These are phyloP conservation scores for Microchrysa polita DNA, from an alignment of 2,888 invertebrate species.

Conservation along the genomic window DNA sequence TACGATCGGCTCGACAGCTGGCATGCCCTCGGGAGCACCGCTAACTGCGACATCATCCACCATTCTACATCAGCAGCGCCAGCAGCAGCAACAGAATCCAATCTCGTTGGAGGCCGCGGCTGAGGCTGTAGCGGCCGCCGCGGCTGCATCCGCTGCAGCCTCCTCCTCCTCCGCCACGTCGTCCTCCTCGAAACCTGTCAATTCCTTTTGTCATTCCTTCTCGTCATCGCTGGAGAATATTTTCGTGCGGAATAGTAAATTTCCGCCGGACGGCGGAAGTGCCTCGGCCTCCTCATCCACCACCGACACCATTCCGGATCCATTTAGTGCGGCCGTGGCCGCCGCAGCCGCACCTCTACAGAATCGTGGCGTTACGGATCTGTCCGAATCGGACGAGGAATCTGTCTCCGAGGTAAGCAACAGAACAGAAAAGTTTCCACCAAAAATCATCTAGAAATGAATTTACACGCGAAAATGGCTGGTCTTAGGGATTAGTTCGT, in stretches of 20 bases:
- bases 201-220: conserved; percentile 52
- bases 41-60: conserved; percentile 44
- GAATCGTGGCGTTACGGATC: conserved; percentile 90
- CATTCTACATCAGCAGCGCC: conserved; percentile 54
- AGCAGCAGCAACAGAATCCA: conserved; percentile 53
- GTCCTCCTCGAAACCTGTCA: conserved; percentile 55
- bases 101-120: conserved; percentile 31
- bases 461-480: no score
- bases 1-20: conserved; percentile 26
- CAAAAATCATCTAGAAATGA: no score
- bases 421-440: neutral
- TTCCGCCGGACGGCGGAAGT: conserved; percentile 55
- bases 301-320: conserved; percentile 23
- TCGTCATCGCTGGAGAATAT: conserved; percentile 44
- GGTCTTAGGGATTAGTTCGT: no score
- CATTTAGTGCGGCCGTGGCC: conserved; percentile 2
- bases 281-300: conserved; percentile 30
- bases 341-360: conserved; percentile 65
- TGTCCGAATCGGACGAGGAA: conserved; percentile 96
- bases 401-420: conserved; percentile 91
- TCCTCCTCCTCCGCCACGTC: conserved; percentile 3
- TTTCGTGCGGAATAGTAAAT: conserved; percentile 62
- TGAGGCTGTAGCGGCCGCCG: conserved; percentile 4
- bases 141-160: conserved; percentile 1
- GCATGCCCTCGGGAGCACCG: conserved; percentile 39